These are phyloP conservation scores for Glomeris maerens DNA, from an alignment of 1,140 invertebrate genomes.

Conservation along the genomic window DNA sequence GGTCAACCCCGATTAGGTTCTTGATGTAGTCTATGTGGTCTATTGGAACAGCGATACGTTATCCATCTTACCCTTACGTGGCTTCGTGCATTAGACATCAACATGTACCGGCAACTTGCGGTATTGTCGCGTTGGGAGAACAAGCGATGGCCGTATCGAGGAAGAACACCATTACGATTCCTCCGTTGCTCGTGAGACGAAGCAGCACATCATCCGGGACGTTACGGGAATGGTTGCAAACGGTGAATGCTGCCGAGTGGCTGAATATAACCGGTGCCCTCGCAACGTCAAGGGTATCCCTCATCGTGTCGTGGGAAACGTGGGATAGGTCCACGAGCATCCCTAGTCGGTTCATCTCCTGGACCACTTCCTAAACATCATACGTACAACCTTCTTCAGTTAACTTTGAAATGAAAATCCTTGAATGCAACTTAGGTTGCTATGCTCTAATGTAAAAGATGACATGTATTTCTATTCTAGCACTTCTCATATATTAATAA, in stretches of 20 bases:
- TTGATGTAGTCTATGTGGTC: conserved; percentile 80
- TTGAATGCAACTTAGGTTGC: neutral
- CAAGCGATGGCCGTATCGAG: neutral
- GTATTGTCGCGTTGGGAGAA: neutral
- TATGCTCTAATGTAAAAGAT: too few species aligned
- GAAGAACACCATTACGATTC: neutral
- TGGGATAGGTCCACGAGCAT: conserved; percentile 35
- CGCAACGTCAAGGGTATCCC: conserved; percentile 24
- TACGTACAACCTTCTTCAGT: neutral
- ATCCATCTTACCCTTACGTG: neutral
- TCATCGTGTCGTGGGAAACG: conserved; percentile 30
- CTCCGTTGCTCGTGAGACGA: conserved; percentile 21
- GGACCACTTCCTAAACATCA: conserved; percentile 27
- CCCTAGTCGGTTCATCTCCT: conserved; percentile 36
- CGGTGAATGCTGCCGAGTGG: conserved; percentile 28
- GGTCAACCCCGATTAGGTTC: conserved; percentile 31
- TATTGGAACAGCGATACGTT: conserved; percentile 35
- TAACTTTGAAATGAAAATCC: neutral
- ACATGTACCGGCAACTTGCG: neutral
- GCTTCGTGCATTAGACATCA: neutral
- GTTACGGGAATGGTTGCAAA: conserved; percentile 31
- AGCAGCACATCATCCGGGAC: conserved; percentile 31
- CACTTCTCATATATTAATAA: too few species aligned
- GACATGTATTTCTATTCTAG: too few species aligned
- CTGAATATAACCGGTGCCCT: conserved; percentile 33